Evolutionary conservation across 2,113 vertebrate genomes (phyloP).

Genomic region (Petroica traversi): DNA sequence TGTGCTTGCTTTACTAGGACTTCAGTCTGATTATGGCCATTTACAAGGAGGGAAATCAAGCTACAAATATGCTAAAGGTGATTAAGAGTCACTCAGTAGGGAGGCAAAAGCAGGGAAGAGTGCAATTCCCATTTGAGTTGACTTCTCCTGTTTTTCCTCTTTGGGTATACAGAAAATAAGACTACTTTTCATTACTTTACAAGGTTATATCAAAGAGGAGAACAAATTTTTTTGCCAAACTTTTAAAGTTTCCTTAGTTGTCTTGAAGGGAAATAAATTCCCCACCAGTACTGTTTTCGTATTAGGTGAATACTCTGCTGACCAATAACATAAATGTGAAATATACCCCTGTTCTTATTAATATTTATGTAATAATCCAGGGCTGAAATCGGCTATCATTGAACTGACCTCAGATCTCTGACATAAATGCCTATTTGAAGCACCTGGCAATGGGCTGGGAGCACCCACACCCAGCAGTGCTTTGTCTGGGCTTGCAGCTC

Average conservation of each 20-base stretch:
- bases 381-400: constrained; percentile 6
- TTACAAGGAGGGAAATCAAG: background rate
- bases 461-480: constrained; percentile 35
- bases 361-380: background rate
- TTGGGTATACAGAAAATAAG: background rate
- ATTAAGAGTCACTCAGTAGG: background rate
- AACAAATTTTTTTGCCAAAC: background rate
- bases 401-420: constrained; percentile 60
- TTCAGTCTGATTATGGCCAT: background rate
- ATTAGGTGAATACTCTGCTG: background rate
- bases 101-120: background rate
- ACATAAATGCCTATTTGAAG: constrained; percentile 60
- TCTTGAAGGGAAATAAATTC: background rate
- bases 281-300: background rate
- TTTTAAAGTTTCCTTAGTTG: background rate
- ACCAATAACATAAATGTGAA: background rate
- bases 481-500: constrained; percentile 39
- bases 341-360: background rate
- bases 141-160: background rate
- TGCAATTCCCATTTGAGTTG: background rate
- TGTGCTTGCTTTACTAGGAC: background rate
- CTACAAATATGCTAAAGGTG: background rate
- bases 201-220: background rate
- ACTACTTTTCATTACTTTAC: background rate
- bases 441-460: constrained; percentile 44